Base-by-base conservation (phyloP, 2,113 vertebrate genomes). In the Ginglymostoma cirratum region DNA sequence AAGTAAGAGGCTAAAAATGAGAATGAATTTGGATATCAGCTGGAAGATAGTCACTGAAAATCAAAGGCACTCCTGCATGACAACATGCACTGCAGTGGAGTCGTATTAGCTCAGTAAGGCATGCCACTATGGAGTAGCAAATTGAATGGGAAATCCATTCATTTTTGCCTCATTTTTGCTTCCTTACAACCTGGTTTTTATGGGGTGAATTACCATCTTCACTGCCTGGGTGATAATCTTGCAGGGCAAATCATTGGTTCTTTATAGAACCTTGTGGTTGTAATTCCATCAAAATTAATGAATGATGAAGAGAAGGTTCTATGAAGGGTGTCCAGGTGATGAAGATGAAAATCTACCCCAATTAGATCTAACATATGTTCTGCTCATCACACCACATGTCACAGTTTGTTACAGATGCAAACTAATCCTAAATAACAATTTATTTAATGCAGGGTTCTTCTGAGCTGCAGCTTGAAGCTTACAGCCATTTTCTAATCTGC, bases 351-450 rank as follows among this genome's bases (percentile, higher is more conserved):
- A 61, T 92, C 52, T n/a, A 55, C 17, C 10, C 52, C 80, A 55
- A 90, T 55, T 61, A 90, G 34, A 3, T 83, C 80, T 21, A 83
- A 45, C 80, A 42, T 83, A 42, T 21, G 80, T 45, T 80, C 38
- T 83, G 80, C 80, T 65, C 1, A 61, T 61, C 87, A 17, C 52
- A 65, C 52, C 55, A 65, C 55, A 92, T 92, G 52, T 92, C 30
- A 17, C 14, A 65, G 30, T 55, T 61, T 90, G 14, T 92, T 92
- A 92, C 55, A 65, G 89, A 34, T 66, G 55, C 55, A 92, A 92
- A 92, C 89, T 34, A 92, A 92, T 4, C 87, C 24, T 92, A n/a
- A 65, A 38, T 65, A 92, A 92, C 55, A 92, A 65, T n/a, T 92
- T 30, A 92, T 55, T 92, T 65, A n/a, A 17, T n/a, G 30, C 30